phyloP scores from a whole-genome alignment of 2,113 vertebrate species.

The Columba janthina region DNA sequence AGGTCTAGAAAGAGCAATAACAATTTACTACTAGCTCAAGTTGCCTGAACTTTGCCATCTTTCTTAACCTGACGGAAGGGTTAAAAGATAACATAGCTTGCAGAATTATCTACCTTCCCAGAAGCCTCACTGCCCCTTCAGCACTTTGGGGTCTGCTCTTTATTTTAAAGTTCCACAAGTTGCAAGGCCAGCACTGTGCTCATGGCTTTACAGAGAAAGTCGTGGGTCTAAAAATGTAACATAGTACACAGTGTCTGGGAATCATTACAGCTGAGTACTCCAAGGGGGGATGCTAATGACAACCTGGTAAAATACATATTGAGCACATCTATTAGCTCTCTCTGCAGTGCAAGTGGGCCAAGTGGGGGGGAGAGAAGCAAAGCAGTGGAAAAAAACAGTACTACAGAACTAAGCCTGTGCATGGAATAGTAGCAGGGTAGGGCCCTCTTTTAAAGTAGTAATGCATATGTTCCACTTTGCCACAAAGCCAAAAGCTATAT shows the following conservation, averaged over 20 bases:
- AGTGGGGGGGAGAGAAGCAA: background rate
- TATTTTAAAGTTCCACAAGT: background rate
- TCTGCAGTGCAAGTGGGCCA: background rate
- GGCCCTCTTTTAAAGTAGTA: background rate
- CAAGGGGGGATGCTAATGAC: background rate
- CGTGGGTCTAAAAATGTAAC: slow-evolving; percentile 27
- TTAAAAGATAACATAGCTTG: background rate
- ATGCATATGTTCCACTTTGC: background rate
- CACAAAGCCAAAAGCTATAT: background rate
- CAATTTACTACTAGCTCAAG: background rate
- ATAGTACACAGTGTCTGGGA: background rate
- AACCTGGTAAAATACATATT: slow-evolving; percentile 3
- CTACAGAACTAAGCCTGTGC: background rate
- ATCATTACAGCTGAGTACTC: background rate
- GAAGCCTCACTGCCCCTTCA: background rate
- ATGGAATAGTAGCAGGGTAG: background rate
- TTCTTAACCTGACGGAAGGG: background rate
- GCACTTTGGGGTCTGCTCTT: background rate
- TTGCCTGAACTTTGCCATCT: background rate
- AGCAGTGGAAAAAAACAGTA: background rate
- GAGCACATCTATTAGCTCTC: background rate
- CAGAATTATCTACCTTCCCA: background rate
- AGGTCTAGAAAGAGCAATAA: background rate
- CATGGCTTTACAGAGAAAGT: background rate
- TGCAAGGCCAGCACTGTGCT: background rate